Base-by-base conservation (phyloP, 2,113 vertebrate genomes). In the Taurulus bubalis region DNA sequence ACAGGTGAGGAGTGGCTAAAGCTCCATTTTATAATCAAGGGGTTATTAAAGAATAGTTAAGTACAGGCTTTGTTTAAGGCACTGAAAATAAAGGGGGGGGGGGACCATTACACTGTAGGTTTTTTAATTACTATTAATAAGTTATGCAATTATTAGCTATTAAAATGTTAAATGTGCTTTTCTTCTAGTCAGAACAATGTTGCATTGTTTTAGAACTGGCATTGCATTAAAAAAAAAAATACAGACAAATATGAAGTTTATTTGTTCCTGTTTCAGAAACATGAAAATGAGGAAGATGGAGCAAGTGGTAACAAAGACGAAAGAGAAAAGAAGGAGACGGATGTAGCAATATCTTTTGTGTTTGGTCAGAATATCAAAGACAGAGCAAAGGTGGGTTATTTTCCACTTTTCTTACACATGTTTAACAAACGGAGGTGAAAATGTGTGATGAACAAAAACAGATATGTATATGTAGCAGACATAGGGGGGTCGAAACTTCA, bases 321-420 rank as follows among this genome's bases (percentile, higher is more conserved):
- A 85, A 95, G 82, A 80, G 95, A 95, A 70, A 94, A 94, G 74
- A 93, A 90, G 3, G 96, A 97, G 12, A 81, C 93, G 16, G 94
- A 87, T 51, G 82, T 95, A 38, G 97, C 96, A 75, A 94, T 96
- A 71, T 95, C 95, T 0, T 99, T 99, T 77, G 96, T 99, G 24
- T 99, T 99, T 88, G 98, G 98, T 76, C 98, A 99, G 75, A 99
- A 99, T 93, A 94, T 99, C 85, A 96, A 97, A 93, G 98, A 99
- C 80, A 95, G 98, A 94, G 98, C 98, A 82, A 99, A 99, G 97
- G 98, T 99, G 20, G 24, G 84, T 84, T 59, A 12, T 58, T 56
- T 75, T 70, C 38, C 12, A 28, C 30, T 71, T 4, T 3, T 26
- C 36, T 49, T 15, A 7, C 6, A 38, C 18, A 3, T 71, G 1